Base-by-base conservation (phyloP, 1,140 invertebrate species). In the Scaptomyza hsui region DNA sequence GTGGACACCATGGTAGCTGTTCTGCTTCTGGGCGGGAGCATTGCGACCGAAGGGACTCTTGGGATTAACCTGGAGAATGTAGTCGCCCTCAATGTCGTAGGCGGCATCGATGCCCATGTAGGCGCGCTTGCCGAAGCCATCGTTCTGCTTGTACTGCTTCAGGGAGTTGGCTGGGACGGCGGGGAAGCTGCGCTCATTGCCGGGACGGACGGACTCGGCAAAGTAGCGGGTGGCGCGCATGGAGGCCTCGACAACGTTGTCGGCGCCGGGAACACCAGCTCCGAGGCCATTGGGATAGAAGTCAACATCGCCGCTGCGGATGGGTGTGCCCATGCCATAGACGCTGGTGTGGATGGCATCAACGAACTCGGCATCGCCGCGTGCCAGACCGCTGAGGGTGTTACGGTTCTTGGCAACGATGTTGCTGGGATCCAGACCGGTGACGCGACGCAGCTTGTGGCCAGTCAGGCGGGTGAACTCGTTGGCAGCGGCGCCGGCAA, bases 301-400 rank as follows among this genome's bases (percentile, higher is more conserved):
- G 89, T 97, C 96, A 6, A 93, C 94, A 70, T 95, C 93, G 12
- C 95, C 96, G 74, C 94, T 92, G 29, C 94, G 93, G 52, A 94
- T 93, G 48, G 93, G 91, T 44, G 95, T 93, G 4, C 96, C 96
- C 82, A 95, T 94, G 49, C 94, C 93, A 0, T 95, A 95, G 13
- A 93, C 94, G 64, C 95, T 95, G 0, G 95, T 96, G 78, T 96
- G 96, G 71, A 97, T 94, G 1, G 95, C 93, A 76, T 96, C 96
- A 0, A 95, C 94, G 45, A 94, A 94, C 12, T 91, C 90, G 1
- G 94, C 94, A 89, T 94, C 94, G 16, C 70, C 89, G n/a, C 82
- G 78, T 42, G 92, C 92, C 13, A 94, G 71, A 4, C 94, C 92
- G 41, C 93, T 92, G 21, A 93, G 89, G 0, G 89, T 69, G 21